Conservation (phyloP, 2,113 vertebrate species). For the Bufo gargarizans region DNA sequence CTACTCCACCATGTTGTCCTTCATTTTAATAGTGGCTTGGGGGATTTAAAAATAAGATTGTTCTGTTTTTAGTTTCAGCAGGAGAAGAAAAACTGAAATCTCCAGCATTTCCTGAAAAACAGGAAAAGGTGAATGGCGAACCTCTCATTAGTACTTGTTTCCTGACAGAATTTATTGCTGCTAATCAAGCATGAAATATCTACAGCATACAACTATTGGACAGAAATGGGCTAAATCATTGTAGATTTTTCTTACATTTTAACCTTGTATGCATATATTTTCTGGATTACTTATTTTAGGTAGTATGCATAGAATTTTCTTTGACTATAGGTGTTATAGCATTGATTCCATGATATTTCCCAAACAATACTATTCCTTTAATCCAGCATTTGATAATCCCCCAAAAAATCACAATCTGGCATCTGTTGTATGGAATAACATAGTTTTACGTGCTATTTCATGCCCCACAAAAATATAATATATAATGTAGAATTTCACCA, state of each 20-base stretch:
- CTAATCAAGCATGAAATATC: neutral
- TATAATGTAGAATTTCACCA: too few relatives aligned
- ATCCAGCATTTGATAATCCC: neutral
- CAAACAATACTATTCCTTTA: neutral
- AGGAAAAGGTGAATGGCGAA: slow-evolving; percentile 50
- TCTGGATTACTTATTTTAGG: neutral
- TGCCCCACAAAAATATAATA: too few relatives aligned
- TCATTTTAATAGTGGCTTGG: slow-evolving; percentile 41
- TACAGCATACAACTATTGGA: neutral
- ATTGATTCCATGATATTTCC: neutral
- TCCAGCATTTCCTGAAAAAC: slow-evolving; percentile 55
- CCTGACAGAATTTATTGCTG: slow-evolving; percentile 44
- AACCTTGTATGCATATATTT: neutral
- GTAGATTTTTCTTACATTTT: neutral
- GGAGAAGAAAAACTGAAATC: slow-evolving; percentile 12
- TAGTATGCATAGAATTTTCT: neutral
- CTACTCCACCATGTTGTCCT: neutral
- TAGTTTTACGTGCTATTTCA: too few relatives aligned
- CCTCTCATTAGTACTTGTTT: slow-evolving; percentile 46
- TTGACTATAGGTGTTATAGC: neutral
- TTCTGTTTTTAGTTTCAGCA: slow-evolving; percentile 16
- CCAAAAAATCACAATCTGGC: too few relatives aligned
- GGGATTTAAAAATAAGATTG: slow-evolving; percentile 26
- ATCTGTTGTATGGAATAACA: too few relatives aligned
- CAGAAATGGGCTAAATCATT: neutral